A percentile compares a stretch with the other conserved stretches of the same genome.
These are phyloP conservation scores for Cynaeus angustus DNA, from an alignment of 2,888 invertebrate genomes.

Conservation along the genomic window DNA sequence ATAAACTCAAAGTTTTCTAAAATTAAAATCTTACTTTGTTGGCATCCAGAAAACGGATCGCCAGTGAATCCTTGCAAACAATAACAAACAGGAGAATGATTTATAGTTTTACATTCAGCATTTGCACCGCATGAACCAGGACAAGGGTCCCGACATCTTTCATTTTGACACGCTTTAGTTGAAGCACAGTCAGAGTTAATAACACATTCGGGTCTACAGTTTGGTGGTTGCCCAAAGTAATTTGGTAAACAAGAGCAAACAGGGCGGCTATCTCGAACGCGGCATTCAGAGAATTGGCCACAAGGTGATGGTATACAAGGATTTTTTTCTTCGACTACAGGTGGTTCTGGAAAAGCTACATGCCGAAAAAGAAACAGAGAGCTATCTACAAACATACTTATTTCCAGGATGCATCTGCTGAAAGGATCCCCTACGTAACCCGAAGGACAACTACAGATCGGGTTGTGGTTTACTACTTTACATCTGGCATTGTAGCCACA, in stretches of 20 bases:
- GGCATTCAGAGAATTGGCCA: constrained; percentile 85
- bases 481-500: constrained; percentile 87
- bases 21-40: constrained; percentile 66
- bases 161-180: constrained; percentile 81
- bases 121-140: constrained; percentile 84
- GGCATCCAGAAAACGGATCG: constrained; percentile 87
- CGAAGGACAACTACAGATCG: constrained; percentile 83
- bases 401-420: constrained; percentile 78
- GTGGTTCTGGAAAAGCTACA: constrained; percentile 63
- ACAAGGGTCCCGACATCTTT: constrained; percentile 84
- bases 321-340: constrained; percentile 50
- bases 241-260: constrained; percentile 84
- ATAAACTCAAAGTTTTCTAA: neutral
- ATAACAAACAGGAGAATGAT: constrained; percentile 83
- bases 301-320: constrained; percentile 79
- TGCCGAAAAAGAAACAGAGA: constrained; percentile 15
- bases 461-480: constrained; percentile 86
- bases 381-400: constrained; percentile 74
- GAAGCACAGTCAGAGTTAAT: constrained; percentile 83
- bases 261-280: constrained; percentile 78
- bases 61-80: constrained; percentile 83
- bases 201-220: constrained; percentile 84
- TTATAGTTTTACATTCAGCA: constrained; percentile 81
- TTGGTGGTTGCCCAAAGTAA: constrained; percentile 86
- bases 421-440: constrained; percentile 86